These are phyloP conservation scores for Melanostoma mellinum DNA, from an alignment of 2,888 invertebrate species.

Conservation along the genomic window DNA sequence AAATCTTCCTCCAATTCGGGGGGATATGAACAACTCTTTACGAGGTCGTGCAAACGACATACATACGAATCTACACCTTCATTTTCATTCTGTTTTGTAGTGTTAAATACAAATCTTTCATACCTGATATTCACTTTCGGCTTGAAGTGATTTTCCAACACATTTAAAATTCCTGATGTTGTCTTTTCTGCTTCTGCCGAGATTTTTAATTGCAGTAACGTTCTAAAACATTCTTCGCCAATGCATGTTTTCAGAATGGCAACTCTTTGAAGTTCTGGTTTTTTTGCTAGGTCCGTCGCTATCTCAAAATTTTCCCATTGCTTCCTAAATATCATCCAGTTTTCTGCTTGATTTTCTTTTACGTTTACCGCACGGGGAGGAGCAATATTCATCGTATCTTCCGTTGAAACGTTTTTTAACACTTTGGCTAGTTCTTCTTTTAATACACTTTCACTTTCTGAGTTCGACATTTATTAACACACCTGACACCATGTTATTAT, in stretches of 20 bases:
- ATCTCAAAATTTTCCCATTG: constrained; percentile 18
- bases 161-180: background rate
- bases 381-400: too few species aligned
- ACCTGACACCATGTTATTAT: too few species aligned
- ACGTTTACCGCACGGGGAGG: too few species aligned
- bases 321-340: constrained; percentile 10
- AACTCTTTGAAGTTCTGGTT: constrained; percentile 8
- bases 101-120: background rate
- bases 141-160: background rate
- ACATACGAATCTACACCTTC: background rate
- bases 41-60: background rate
- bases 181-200: too few species aligned
- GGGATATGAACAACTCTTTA: constrained; percentile 3
- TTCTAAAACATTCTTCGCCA: too few species aligned
- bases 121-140: constrained; percentile 4
- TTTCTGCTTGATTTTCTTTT: too few species aligned
- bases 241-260: constrained; percentile 15
- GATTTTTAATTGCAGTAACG: too few species aligned
- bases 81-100: constrained; percentile 4
- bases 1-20: background rate
- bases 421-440: too few species aligned
- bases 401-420: too few species aligned
- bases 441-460: too few species aligned
- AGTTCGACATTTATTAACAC: too few species aligned
- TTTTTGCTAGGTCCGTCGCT: constrained; percentile 11